A percentile compares a stretch with the other conserved stretches of the same genome.
These are phyloP conservation scores for Serilophus lunatus DNA, from an alignment of 2,113 vertebrate species.

Conservation along the genomic window DNA sequence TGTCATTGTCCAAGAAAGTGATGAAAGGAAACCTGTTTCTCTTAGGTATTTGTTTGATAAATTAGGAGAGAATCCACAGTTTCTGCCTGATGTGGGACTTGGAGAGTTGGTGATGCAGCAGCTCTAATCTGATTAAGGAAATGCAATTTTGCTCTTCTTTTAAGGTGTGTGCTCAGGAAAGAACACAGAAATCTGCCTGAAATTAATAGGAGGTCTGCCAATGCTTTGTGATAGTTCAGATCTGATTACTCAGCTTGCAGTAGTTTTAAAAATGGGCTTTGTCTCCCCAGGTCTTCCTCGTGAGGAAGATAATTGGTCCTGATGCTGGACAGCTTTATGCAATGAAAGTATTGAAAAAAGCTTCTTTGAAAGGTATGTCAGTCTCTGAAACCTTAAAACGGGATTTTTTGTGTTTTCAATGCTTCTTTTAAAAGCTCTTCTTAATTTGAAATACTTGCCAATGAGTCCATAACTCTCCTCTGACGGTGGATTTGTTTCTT, in stretches of 20 bases:
- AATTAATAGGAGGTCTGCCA: background rate
- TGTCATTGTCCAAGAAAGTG: background rate
- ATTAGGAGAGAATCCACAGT: background rate
- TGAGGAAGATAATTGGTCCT: constrained; percentile 90
- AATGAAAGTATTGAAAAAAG: constrained; percentile 99
- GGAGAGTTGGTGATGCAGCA: background rate
- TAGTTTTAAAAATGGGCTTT: background rate
- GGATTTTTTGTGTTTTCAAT: background rate
- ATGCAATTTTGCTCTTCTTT: background rate
- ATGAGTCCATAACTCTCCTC: background rate
- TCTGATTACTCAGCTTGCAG: background rate
- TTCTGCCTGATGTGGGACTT: background rate
- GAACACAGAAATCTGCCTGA: background rate
- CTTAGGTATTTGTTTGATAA: background rate
- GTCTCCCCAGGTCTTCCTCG: constrained; percentile 87
- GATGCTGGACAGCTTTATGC: constrained; percentile 96
- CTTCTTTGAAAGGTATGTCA: constrained; percentile 91
- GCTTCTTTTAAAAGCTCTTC: background rate
- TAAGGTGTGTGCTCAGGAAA: background rate
- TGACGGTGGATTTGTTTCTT: background rate
- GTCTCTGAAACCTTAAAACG: background rate
- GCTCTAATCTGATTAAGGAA: background rate
- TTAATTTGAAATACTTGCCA: background rate
- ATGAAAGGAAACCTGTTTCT: background rate
- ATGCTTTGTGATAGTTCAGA: background rate